phyloP scores from a whole-genome alignment of 37 sponge, comb jelly and placozoan genomes.

The Diacarnus erythraeanus region DNA sequence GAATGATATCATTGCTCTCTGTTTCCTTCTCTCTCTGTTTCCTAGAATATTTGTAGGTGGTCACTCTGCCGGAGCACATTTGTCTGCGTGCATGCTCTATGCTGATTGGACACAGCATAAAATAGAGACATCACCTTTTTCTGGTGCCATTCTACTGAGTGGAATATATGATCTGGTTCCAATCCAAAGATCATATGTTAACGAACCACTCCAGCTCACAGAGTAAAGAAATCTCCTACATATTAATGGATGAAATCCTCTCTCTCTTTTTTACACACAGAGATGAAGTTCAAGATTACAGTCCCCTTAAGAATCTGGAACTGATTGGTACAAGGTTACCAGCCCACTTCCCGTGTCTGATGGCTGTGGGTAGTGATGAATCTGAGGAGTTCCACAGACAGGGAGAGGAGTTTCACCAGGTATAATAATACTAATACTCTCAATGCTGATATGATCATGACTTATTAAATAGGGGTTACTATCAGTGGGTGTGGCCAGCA shows the following conservation, averaged over 20 bases:
- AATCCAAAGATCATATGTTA: constrained; percentile 12
- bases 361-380: constrained; percentile 22
- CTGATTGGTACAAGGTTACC: not conserved
- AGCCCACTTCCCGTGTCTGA: constrained; percentile 8
- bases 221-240: too few species aligned
- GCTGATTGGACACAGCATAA: constrained; percentile 14
- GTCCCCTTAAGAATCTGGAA: constrained; percentile 17
- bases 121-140: not conserved
- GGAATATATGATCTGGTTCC: constrained; percentile 24
- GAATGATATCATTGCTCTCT: too few species aligned
- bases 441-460: not conserved
- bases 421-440: not conserved
- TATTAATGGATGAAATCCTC: too few species aligned
- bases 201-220: constrained; percentile 14
- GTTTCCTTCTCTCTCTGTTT: not conserved
- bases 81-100: constrained; percentile 33
- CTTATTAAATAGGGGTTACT: not conserved
- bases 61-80: constrained; percentile 35
- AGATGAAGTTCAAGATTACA: constrained; percentile 36
- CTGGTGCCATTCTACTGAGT: constrained; percentile 32
- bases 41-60: constrained; percentile 28
- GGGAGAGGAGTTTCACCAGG: constrained; percentile 32
- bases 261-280: not conserved
- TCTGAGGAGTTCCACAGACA: constrained; percentile 49
- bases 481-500: constrained; percentile 10